Evolutionary conservation across 2,888 invertebrate genomes (phyloP).

Genomic region (Copidosoma aretas): DNA sequence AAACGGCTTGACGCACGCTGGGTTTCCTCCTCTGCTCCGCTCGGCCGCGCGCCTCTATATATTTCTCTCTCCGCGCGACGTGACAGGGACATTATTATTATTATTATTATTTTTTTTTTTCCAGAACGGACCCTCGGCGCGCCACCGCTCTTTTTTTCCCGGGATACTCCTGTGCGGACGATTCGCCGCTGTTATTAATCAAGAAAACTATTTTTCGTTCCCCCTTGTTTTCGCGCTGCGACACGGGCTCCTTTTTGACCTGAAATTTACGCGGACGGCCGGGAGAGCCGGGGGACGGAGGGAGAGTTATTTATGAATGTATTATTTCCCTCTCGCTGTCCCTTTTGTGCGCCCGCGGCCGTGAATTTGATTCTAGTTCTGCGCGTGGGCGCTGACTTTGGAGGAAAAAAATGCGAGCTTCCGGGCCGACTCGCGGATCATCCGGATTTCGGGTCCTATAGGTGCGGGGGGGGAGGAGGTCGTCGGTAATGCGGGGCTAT

Average conservation of each 20-base stretch:
- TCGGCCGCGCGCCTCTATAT: conserved; percentile 16
- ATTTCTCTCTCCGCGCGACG: conserved; percentile 15
- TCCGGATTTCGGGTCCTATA: not conserved
- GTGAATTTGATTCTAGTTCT: conserved; percentile 33
- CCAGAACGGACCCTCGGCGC: conserved; percentile 20
- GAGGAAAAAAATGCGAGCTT: not conserved
- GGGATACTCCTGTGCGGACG: conserved; percentile 19
- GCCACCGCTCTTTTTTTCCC: conserved; percentile 2
- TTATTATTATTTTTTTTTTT: too few relatives aligned
- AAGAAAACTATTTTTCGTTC: conserved; percentile 33
- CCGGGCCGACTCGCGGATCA: too few relatives aligned
- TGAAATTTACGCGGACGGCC: conserved; percentile 30
- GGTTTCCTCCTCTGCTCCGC: conserved; percentile 3
- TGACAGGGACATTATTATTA: conserved; percentile 38
- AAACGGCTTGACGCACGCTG: not conserved
- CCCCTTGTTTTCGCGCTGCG: conserved; percentile 7
- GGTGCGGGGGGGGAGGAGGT: not conserved
- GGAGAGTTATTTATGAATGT: conserved; percentile 35
- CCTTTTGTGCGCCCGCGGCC: not conserved
- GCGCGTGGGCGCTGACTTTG: not conserved
- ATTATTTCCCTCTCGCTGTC: conserved; percentile 17
- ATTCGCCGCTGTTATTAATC: conserved; percentile 40
- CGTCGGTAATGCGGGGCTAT: conserved; percentile 8
- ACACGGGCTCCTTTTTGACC: conserved; percentile 17
- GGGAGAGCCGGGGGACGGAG: too few relatives aligned